A percentile compares a stretch with the other conserved stretches of the same genome.
These are phyloP conservation scores for Columba guinea DNA, from an alignment of 2,797 vertebrate species.

Conservation along the genomic window DNA sequence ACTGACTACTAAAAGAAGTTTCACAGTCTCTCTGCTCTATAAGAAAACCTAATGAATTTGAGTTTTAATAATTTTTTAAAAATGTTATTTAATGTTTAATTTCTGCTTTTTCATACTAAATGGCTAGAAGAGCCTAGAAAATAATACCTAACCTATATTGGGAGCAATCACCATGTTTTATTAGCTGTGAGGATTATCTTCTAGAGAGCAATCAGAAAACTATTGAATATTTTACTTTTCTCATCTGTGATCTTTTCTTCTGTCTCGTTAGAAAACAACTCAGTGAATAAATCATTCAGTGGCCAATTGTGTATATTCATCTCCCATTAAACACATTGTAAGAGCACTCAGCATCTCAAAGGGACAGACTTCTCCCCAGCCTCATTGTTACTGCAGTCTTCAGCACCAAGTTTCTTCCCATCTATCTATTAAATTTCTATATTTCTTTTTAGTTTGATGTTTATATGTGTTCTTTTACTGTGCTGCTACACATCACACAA, in stretches of 20 bases:
- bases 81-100: conserved; percentile 31
- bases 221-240: conserved; percentile 66
- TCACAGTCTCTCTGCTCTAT: not conserved
- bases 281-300: conserved; percentile 56
- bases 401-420: not conserved
- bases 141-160: conserved; percentile 21
- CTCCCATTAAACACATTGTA: conserved; percentile 24
- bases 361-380: not conserved
- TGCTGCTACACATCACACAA: not conserved
- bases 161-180: conserved; percentile 59
- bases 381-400: not conserved
- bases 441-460: not conserved
- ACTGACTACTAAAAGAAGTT: not conserved
- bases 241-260: conserved; percentile 65
- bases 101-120: conserved; percentile 38
- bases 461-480: not conserved
- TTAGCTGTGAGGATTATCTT: conserved; percentile 57
- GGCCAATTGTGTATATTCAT: conserved; percentile 29
- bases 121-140: not conserved
- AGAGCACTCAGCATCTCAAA: not conserved
- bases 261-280: conserved; percentile 58
- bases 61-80: not conserved
- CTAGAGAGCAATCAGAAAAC: conserved; percentile 58
- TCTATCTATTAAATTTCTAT: not conserved
- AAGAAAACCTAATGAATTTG: conserved; percentile 10